Evolutionary conservation across 2,888 invertebrate genomes (phyloP), one percentile per base, ranked within the genome.

Genomic region (Luperina testacea): DNA sequence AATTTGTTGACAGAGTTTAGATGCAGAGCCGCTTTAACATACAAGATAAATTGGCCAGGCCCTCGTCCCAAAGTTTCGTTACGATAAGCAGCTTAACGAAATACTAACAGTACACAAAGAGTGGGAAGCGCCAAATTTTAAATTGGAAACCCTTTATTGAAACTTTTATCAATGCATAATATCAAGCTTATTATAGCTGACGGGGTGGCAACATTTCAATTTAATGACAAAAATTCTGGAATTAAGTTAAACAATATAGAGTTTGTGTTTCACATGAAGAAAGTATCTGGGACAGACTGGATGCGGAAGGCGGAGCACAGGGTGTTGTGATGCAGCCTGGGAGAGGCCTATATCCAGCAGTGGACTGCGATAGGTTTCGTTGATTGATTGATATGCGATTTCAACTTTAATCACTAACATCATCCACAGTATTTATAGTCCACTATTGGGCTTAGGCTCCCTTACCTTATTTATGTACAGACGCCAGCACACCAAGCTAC

Each of bases 81-180:
- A 8, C 13, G 63, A 78, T 83, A 69, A 69, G 72, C 24, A 48
- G 67, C 71, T 81, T 78, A 72, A 53, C 15, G 1, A 64, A 83
- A 53, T 64, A 83, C 42, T 57, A 51, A 72, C 67, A 77, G 51
- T 68, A 27, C 7, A 72, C 20, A 64, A 70, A 67, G 38, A 53
- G 15, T 42, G 24, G 17, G 42, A 67, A 48, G 64, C 45, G 2
- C 24, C 27, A 48, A 64, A 67, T 48, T 48, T 67, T 32, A 15
- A 83, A 83, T 83, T 81, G 78, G 51, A 81, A 78, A 63, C 53
- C 53, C 80, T 80, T 72, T 72, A 61, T 53, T 67, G 17, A 72
- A 80, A 82, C 32, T 82, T 83, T 83, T 82, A 53, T 83, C 64
- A 72, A 63, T 72, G 72, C 27, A 82, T 83, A 78, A 78, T 72